A percentile compares a stretch with the other conserved stretches of the same genome.
phyloP scores from a whole-genome alignment of 2,113 vertebrate genomes.

The Vireo altiloquus region DNA sequence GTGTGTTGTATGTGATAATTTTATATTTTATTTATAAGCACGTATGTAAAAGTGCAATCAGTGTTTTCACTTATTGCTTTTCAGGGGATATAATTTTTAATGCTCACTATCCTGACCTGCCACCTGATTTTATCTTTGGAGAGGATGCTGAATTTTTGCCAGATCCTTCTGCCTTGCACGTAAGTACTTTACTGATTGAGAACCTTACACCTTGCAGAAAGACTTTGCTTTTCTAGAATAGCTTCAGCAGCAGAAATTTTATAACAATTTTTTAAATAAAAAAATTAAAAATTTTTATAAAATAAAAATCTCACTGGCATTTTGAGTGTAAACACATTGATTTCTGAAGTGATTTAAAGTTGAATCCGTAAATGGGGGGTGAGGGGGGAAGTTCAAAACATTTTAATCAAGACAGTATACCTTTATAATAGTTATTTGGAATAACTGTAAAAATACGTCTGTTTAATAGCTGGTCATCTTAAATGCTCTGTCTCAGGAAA shows the following conservation, averaged over 20 bases:
- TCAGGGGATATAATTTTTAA: conserved; percentile 99
- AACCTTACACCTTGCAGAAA: not conserved
- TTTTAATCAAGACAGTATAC: not conserved
- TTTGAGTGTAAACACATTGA: not conserved
- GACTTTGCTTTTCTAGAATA: not conserved
- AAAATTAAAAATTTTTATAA: too few species aligned
- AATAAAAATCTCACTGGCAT: not conserved
- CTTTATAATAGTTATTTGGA: not conserved
- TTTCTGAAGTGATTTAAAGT: not conserved
- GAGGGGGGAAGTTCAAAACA: not conserved
- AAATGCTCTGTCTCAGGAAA: conserved; percentile 4
- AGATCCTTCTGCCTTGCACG: conserved; percentile 89
- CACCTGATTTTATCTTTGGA: conserved; percentile 98
- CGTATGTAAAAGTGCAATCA: not conserved
- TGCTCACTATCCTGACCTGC: conserved; percentile 90
- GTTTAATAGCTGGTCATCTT: not conserved
- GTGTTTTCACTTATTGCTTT: conserved; percentile 38
- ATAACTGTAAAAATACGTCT: not conserved
- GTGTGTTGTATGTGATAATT: not conserved
- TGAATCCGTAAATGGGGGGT: not conserved
- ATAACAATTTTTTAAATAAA: not conserved
- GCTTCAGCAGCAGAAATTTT: not conserved
- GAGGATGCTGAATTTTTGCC: conserved; percentile 97
- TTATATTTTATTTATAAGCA: not conserved
- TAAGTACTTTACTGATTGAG: conserved; percentile 70